Evolutionary conservation across 2,113 vertebrate genomes (phyloP), one percentile per base, ranked within the genome.

Genomic region (Ophiodon elongatus): DNA sequence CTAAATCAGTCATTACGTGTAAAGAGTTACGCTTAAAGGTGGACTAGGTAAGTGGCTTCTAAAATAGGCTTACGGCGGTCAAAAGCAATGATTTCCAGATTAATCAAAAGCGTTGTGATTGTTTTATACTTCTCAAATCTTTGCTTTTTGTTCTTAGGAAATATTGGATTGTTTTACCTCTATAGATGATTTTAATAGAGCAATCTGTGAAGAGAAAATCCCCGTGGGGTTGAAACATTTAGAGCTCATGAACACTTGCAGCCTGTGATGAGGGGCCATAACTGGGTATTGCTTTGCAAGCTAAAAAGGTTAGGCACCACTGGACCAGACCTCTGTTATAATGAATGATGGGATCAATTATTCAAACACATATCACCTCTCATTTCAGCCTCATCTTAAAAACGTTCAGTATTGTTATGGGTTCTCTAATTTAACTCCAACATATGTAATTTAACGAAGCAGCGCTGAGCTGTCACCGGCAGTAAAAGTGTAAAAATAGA

Each of bases 401-500:
- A 50, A 33, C 6, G 27, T 31, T 29, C 13, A 21, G 19, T 19
- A 9, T 37, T 73, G 63, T 80, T 68, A 56, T 4, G 17, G n/a
- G 17, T 25, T 31, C 43, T 77, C 54, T 63, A 60, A 79, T 76
- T 57, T 29, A 21, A 47, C 72, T 63, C 33, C 11, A 25, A 75
- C 73, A 67, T 2, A 17, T 68, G 33, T 43, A 37, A 71, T 65
- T 54, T 71, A 70, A 82, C 23, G 3, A 70, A 76, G 75, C 59
- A 33, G 65, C 21, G 8, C 52, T 33, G 81, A 82, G 64, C 64
- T 29, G 82, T 85, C 79, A 78, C 8, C 5, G 60, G 60, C 66
- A 54, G 73, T 72, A n/a, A 83, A 85, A 63, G 33, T 35, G 25
- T 74, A 79, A 84, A 91, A 84, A 83, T 31, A 29, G 67, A 89